These are phyloP conservation scores for Eudasyphora cyanicolor DNA, from an alignment of 2,888 invertebrate genomes.

Conservation along the genomic window DNA sequence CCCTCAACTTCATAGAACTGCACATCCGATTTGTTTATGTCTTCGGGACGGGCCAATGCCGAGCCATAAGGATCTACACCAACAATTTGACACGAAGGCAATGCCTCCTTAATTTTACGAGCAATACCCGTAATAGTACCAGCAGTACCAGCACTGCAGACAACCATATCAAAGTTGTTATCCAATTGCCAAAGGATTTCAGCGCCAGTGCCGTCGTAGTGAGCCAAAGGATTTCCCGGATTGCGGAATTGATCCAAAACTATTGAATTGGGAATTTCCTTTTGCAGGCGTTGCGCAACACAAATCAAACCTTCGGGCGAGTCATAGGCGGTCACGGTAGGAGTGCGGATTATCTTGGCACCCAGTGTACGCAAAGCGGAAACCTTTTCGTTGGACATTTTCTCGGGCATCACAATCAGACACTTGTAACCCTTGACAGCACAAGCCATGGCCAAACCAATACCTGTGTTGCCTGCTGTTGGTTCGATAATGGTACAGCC, in stretches of 20 bases:
- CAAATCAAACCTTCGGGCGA: constrained; percentile 94
- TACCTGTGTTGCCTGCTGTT: constrained; percentile 92
- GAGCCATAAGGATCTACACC: constrained; percentile 97
- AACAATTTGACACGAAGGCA: constrained; percentile 89
- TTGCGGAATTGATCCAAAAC: constrained; percentile 98
- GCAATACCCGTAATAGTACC: constrained; percentile 96
- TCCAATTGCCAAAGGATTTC: constrained; percentile 91
- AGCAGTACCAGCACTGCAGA: constrained; percentile 94
- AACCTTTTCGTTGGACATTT: constrained; percentile 99
- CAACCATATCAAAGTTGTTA: constrained; percentile 90
- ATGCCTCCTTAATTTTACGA: constrained; percentile 93
- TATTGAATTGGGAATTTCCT: constrained; percentile 94
- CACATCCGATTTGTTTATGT: constrained; percentile 86
- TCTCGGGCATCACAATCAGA: constrained; percentile 98
- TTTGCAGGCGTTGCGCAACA: constrained; percentile 90
- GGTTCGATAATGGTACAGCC: constrained; percentile 97
- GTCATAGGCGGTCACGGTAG: constrained; percentile 94
- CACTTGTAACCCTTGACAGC: constrained; percentile 95
- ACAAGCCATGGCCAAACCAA: constrained; percentile 96
- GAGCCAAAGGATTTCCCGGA: constrained; percentile 96
- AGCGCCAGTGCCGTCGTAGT: constrained; percentile 97
- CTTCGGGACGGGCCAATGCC: constrained; percentile 90
- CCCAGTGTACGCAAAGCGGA: constrained; percentile 93
- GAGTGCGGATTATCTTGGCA: constrained; percentile 96
- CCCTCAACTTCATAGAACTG: constrained; percentile 94